Evolutionary conservation across 2,888 invertebrate genomes (phyloP).

Genomic region (Steinernema hermaphroditum): DNA sequence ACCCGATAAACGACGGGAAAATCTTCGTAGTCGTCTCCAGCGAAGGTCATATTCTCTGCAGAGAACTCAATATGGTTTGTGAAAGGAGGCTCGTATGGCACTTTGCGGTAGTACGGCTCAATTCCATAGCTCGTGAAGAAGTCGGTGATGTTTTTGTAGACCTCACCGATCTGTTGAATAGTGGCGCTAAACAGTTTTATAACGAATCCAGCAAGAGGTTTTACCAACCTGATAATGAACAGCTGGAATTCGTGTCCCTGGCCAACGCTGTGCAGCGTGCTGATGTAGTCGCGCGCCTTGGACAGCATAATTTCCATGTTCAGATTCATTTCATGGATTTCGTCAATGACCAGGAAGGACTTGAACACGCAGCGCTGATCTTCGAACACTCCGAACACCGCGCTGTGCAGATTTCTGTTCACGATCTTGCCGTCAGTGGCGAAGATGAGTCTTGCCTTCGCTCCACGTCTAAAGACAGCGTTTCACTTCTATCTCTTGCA

Average conservation of each 20-base stretch:
- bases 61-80: background rate
- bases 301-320: background rate
- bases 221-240: constrained; percentile 6
- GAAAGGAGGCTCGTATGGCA: background rate
- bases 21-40: background rate
- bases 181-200: background rate
- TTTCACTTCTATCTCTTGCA: no score
- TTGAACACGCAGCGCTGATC: background rate
- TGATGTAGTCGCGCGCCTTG: background rate
- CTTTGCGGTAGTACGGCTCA: background rate
- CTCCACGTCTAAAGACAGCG: constrained; percentile 7
- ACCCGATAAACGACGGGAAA: background rate
- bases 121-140: background rate
- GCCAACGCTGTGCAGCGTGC: background rate
- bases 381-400: constrained; percentile 7
- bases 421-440: constrained; percentile 17
- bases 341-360: constrained; percentile 20
- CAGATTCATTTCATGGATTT: constrained; percentile 25
- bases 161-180: background rate
- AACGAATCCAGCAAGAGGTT: no score
- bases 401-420: background rate
- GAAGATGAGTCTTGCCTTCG: constrained; percentile 3
- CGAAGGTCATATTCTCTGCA: background rate
- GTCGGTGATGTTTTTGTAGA: background rate
- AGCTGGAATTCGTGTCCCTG: constrained; percentile 17